These are phyloP conservation scores for Platycheirus rosarum DNA, from an alignment of 2,888 invertebrate species.

Conservation along the genomic window DNA sequence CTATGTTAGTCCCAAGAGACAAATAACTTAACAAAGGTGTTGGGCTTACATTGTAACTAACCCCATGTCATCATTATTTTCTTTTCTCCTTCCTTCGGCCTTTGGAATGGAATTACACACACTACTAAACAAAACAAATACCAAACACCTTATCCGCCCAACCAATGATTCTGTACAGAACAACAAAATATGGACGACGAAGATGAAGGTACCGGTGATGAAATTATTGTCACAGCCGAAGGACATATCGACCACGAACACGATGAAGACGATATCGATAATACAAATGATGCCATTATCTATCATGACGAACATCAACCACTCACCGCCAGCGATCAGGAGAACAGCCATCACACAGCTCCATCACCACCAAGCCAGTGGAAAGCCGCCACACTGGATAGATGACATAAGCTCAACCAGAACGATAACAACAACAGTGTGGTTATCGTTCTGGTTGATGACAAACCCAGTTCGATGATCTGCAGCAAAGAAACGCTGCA, in stretches of 20 bases:
- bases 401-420: conserved; percentile 82
- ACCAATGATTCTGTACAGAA: conserved; percentile 31
- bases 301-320: conserved; percentile 81
- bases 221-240: conserved; percentile 80
- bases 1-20: conserved; percentile 4
- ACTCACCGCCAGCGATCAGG: conserved; percentile 79
- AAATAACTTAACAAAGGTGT: conserved; percentile 73
- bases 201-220: conserved; percentile 76
- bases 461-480: conserved; percentile 82
- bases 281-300: conserved; percentile 80
- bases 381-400: conserved; percentile 76
- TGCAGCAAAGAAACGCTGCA: conserved; percentile 79
- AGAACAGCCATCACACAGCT: conserved; percentile 74
- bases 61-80: conserved; percentile 75
- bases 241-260: conserved; percentile 77
- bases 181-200: conserved; percentile 77
- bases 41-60: conserved; percentile 77
- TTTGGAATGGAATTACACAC: conserved; percentile 59
- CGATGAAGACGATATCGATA: conserved; percentile 78
- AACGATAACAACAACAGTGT: conserved; percentile 82
- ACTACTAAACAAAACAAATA: conserved; percentile 23
- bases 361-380: conserved; percentile 77
- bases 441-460: conserved; percentile 82
- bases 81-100: conserved; percentile 73
- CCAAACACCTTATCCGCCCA: conserved; percentile 39